Evolutionary conservation across 1,140 invertebrate genomes (phyloP).

Genomic region (Lerema accius): DNA sequence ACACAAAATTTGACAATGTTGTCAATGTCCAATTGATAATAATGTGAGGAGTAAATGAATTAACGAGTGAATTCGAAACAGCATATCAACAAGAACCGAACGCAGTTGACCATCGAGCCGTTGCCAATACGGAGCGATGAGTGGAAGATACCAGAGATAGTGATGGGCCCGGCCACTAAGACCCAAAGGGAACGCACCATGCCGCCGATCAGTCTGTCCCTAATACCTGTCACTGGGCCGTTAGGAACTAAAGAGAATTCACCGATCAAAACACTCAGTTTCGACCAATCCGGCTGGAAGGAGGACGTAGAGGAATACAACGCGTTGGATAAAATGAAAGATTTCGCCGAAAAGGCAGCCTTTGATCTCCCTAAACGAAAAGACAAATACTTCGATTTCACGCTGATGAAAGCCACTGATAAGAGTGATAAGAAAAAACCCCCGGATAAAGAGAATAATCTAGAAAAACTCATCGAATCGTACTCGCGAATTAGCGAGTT

Average conservation of each 20-base stretch:
- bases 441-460: slow-evolving; percentile 67
- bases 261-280: slow-evolving; percentile 60
- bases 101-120: slow-evolving; percentile 75
- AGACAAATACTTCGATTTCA: slow-evolving; percentile 73
- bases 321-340: slow-evolving; percentile 80
- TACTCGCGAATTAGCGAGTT: slow-evolving; percentile 80
- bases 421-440: slow-evolving; percentile 63
- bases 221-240: slow-evolving; percentile 69
- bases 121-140: slow-evolving; percentile 63
- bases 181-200: slow-evolving; percentile 63
- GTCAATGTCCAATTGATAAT: slow-evolving; percentile 80
- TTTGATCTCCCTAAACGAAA: slow-evolving; percentile 74
- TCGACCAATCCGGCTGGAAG: slow-evolving; percentile 60
- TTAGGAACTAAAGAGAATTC: slow-evolving; percentile 67
- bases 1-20: slow-evolving; percentile 73
- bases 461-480: slow-evolving; percentile 73
- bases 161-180: slow-evolving; percentile 60
- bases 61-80: slow-evolving; percentile 70
- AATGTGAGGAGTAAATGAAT: slow-evolving; percentile 55
- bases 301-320: slow-evolving; percentile 73
- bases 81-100: slow-evolving; percentile 80
- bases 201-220: slow-evolving; percentile 76
- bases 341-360: slow-evolving; percentile 79
- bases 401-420: slow-evolving; percentile 61
- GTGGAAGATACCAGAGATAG: slow-evolving; percentile 73